Conservation (phyloP, 1,140 invertebrate genomes). For the Nixonia krombeini region DNA sequence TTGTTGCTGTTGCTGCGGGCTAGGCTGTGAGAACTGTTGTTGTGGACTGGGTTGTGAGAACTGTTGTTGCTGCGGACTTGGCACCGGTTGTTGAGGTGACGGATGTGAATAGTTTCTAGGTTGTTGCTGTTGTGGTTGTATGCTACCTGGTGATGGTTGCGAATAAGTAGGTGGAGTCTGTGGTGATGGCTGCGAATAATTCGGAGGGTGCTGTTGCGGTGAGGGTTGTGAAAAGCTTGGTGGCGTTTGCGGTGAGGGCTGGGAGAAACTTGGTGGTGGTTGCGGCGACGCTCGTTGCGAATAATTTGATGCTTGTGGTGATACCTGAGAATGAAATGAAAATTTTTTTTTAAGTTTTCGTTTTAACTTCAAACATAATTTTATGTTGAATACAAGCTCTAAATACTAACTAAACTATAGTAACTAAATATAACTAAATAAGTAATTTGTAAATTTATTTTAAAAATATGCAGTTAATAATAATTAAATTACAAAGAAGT, state of each 20-base stretch:
- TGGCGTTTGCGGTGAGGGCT: slow-evolving; percentile 27
- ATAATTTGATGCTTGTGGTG: slow-evolving; percentile 20
- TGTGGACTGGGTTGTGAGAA: slow-evolving; percentile 47
- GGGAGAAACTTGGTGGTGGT: slow-evolving; percentile 26
- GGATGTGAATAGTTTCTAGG: slow-evolving; percentile 50
- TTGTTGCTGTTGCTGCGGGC: slow-evolving; percentile 18
- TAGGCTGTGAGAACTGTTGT: slow-evolving; percentile 16
- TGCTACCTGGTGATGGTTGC: slow-evolving; percentile 28
- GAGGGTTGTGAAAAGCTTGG: slow-evolving; percentile 15
- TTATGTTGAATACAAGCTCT: too few species aligned
- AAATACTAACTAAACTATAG: too few species aligned
- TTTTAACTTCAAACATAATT: too few species aligned
- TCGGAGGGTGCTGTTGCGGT: too few species aligned
- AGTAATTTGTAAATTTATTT: too few species aligned
- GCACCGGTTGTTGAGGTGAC: slow-evolving; percentile 53
- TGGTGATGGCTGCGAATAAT: slow-evolving; percentile 53
- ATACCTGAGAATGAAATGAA: slow-evolving; percentile 25
- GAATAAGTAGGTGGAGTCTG: slow-evolving; percentile 28
- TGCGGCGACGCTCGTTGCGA: slow-evolving; percentile 24
- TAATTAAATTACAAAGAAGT: too few species aligned
- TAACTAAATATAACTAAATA: too few species aligned
- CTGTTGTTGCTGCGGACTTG: slow-evolving; percentile 37
- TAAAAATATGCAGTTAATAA: too few species aligned
- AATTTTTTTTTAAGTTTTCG: too few species aligned
- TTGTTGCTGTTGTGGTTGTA: slow-evolving; percentile 38